A percentile compares a stretch with the other conserved stretches of the same genome.
These are phyloP conservation scores for Lycia hirtaria DNA, from an alignment of 2,888 invertebrate genomes.

Conservation along the genomic window DNA sequence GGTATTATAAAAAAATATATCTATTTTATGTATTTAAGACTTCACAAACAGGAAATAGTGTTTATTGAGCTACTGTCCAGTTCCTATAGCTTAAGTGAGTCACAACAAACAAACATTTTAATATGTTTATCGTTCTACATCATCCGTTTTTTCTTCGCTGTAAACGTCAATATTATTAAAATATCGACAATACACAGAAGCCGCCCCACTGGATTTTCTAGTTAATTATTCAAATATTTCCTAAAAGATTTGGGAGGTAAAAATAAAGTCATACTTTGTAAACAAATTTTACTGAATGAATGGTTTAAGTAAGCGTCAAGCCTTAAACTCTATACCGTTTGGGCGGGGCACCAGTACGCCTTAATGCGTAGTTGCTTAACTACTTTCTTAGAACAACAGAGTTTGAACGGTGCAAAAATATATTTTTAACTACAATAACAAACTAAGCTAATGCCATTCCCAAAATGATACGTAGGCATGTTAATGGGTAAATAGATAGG, in stretches of 20 bases:
- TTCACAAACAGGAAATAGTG: no score
- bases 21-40: no score
- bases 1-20: no score
- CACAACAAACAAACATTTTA: conserved; percentile 25
- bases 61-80: not conserved
- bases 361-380: conserved; percentile 11
- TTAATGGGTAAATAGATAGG: no score
- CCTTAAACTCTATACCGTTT: conserved; percentile 1
- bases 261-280: conserved; percentile 30
- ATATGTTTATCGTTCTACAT: conserved; percentile 33
- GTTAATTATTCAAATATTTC: conserved; percentile 1
- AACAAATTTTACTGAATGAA: conserved; percentile 22
- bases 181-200: conserved; percentile 32
- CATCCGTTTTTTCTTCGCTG: conserved; percentile 29
- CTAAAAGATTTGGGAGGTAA: conserved; percentile 1
- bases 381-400: conserved; percentile 7
- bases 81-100: conserved; percentile 5
- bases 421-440: no score
- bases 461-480: no score
- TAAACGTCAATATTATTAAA: conserved; percentile 25
- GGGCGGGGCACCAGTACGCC: conserved; percentile 27
- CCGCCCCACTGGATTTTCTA: conserved; percentile 18
- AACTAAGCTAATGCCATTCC: no score
- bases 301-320: not conserved
- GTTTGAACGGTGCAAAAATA: not conserved